Percentiles rank a stretch among this genome's conserved stretches.
These are phyloP conservation scores for Labrus mixtus DNA, from an alignment of 2,113 vertebrate genomes.

Conservation along the genomic window DNA sequence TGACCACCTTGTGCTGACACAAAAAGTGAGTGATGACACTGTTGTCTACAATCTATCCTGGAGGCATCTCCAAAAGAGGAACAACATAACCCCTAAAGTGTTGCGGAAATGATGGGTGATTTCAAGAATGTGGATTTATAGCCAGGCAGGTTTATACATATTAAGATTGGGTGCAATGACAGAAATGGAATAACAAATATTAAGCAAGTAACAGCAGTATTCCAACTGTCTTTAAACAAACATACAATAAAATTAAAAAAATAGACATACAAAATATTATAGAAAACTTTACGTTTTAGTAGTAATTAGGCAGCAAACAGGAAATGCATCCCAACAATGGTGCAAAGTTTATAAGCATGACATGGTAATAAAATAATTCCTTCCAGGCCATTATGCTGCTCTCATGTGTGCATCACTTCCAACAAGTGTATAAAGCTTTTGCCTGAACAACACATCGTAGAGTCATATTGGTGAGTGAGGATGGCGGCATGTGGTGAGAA, in stretches of 20 bases:
- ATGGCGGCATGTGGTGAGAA: constrained; percentile 39
- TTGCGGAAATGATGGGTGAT: not conserved
- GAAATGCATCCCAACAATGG: constrained; percentile 1
- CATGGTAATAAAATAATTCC: not conserved
- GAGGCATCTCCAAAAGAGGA: constrained; percentile 2
- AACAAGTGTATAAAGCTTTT: constrained; percentile 50
- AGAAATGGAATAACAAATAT: too few species aligned
- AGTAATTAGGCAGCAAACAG: not conserved
- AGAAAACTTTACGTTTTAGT: too few species aligned
- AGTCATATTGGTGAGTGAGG: not conserved
- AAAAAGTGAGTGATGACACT: not conserved
- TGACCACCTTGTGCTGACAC: not conserved
- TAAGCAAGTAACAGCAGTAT: too few species aligned
- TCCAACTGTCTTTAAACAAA: too few species aligned
- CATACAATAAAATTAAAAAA: too few species aligned
- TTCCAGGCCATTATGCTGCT: constrained; percentile 2
- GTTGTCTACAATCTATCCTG: constrained; percentile 18
- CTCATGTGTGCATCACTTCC: constrained; percentile 5
- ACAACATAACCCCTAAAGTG: not conserved
- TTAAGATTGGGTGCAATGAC: too few species aligned
- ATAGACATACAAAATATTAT: too few species aligned
- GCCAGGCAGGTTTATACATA: too few species aligned
- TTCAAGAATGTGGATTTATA: too few species aligned
- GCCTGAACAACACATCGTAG: constrained; percentile 15
- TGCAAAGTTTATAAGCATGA: not conserved